Percentiles rank a stretch among this genome's conserved stretches.
Conservation (phyloP, 2,797 vertebrate species). For the Sebastes melanostomus region DNA sequence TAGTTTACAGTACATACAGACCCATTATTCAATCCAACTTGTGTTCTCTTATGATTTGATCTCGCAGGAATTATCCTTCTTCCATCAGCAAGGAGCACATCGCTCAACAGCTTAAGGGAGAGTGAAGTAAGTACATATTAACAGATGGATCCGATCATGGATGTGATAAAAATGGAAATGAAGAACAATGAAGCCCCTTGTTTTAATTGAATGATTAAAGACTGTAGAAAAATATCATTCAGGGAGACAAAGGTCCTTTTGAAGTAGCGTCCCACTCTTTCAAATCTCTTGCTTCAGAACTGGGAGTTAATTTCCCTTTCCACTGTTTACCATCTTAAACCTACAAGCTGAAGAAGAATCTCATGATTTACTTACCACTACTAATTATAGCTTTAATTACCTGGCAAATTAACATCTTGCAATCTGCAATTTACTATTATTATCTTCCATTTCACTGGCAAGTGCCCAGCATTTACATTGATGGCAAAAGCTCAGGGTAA, state of each 20-base stretch:
- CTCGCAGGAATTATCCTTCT: neutral
- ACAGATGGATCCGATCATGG: neutral
- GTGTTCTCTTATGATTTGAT: slow-evolving; percentile 10
- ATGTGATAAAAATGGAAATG: slow-evolving; percentile 10
- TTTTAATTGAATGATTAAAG: neutral
- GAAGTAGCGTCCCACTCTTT: neutral
- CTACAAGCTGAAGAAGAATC: neutral
- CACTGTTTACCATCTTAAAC: neutral
- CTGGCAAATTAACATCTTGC: neutral
- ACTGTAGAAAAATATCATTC: neutral
- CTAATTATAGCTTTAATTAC: slow-evolving; percentile 11
- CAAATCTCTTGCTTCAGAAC: neutral
- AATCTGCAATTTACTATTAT: slow-evolving; percentile 6
- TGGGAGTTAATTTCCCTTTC: neutral
- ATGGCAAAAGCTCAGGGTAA: neutral
- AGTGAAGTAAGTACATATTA: neutral
- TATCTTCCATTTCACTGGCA: neutral
- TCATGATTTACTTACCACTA: neutral
- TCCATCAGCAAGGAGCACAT: neutral
- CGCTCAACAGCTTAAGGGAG: slow-evolving; percentile 6
- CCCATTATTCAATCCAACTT: neutral
- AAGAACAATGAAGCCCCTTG: neutral
- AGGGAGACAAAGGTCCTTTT: neutral
- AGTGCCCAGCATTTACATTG: neutral
- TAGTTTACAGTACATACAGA: neutral